These are phyloP conservation scores for Onthophagus sagittarius DNA, from an alignment of 2,888 invertebrate genomes.

Conservation along the genomic window DNA sequence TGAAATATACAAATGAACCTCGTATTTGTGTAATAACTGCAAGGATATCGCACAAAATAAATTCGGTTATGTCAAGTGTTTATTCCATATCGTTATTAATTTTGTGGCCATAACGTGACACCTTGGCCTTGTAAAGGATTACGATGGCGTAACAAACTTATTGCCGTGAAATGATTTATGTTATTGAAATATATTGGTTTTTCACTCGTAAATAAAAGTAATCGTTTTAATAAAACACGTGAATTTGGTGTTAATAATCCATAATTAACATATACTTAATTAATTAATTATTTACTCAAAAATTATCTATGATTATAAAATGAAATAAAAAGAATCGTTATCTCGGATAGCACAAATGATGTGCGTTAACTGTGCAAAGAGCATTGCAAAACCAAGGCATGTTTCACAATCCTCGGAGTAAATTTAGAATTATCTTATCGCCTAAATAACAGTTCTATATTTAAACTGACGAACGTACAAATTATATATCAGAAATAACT, in stretches of 20 bases:
- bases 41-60: background rate
- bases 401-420: conserved; percentile 7
- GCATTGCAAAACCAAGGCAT: conserved; percentile 1
- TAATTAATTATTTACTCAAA: background rate
- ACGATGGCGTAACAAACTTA: background rate
- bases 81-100: background rate
- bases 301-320: background rate
- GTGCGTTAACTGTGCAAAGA: background rate
- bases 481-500: background rate
- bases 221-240: too few relatives aligned
- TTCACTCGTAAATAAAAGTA: background rate
- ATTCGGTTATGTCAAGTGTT: background rate
- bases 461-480: conserved; percentile 5
- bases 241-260: background rate
- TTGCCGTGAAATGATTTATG: background rate
- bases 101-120: background rate
- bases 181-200: background rate
- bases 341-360: background rate
- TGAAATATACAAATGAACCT: background rate
- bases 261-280: background rate
- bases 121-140: background rate
- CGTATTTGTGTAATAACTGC: background rate
- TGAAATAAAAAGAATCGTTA: background rate
- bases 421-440: conserved; percentile 13
- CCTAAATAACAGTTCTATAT: conserved; percentile 11